These are phyloP conservation scores for Mus pahari DNA, from an alignment of 2,113 vertebrate species.

Conservation along the genomic window DNA sequence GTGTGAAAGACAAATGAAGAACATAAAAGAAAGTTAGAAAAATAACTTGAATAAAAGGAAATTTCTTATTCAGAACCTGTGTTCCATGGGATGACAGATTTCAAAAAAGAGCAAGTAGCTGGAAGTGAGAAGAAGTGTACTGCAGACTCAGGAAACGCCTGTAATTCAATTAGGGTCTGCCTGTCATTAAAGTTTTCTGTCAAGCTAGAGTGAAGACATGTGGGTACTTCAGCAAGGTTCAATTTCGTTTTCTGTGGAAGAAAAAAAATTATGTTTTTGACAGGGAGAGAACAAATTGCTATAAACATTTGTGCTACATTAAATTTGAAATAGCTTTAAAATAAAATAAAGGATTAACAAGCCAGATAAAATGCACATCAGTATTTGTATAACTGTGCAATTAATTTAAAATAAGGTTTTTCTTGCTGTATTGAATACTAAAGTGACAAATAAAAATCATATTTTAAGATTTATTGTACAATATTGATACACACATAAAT, in stretches of 20 bases:
- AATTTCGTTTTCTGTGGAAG: not conserved
- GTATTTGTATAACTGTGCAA: not conserved
- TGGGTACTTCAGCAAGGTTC: not conserved
- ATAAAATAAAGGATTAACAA: not conserved
- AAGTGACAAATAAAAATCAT: not conserved
- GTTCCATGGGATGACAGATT: not conserved
- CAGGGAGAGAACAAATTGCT: not conserved
- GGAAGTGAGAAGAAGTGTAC: not conserved
- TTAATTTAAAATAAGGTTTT: not conserved
- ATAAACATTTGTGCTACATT: not conserved
- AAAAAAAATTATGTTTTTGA: not conserved
- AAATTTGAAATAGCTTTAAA: not conserved
- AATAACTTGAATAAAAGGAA: constrained; percentile 22
- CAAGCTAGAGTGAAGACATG: not conserved
- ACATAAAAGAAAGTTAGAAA: not conserved
- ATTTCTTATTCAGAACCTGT: constrained; percentile 17
- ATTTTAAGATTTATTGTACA: not conserved
- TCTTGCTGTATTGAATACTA: not conserved
- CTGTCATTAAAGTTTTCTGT: constrained; percentile 22
- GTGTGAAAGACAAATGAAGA: not conserved
- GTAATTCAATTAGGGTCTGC: constrained; percentile 11
- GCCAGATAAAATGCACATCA: not conserved
- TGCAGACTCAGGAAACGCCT: constrained; percentile 1
- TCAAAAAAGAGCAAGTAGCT: constrained; percentile 4
- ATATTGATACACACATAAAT: not conserved